Base-by-base conservation (phyloP, 2,888 invertebrate genomes). In the Ormia ochracea region DNA sequence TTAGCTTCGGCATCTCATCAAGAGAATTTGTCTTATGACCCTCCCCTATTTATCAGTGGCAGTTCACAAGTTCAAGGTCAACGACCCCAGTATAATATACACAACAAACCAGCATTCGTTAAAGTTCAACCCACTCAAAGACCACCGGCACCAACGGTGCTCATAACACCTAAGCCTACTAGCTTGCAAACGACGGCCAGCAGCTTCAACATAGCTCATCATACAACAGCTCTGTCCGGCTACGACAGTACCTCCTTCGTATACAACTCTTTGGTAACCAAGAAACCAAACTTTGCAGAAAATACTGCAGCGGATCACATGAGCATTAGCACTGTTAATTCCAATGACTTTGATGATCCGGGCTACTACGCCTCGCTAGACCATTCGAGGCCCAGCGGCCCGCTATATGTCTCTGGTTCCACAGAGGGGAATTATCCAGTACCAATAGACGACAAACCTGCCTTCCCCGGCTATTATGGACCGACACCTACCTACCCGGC, bases 111-210 rank as follows among this genome's bases (percentile, higher is more conserved):
- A 0, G 83, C 85, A 0, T 88, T 89, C 56, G 87, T 89, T n/a
- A 88, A 89, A 78, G 85, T 88, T 12, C 84, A 83, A 6, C 83
- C 85, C 10, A 91, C 91, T 7, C 91, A 92, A 31, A 90, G 90
- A 65, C 93, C 93, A 58, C 92, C 93, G 9, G 91, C 91, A 1
- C 93, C 93, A 1, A 93, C 93, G 0, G 91, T 93, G 5, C 90
- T 93, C 3, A 94, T 94, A 10, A 94, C 94, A 3, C 94, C 94
- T 3, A 94, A 94, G 86, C 94, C 94, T 1, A 91, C 91, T 0
- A 85, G 84, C 0, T 83, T 85, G 7, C 88, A 87, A 78, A 79
- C 86, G 31, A 82, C 86, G 4, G 86, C 43, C 82, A 84, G 61
- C 76, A 83, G 36, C 83, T 85, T 43, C 65, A 82, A 61, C 63